Conservation (phyloP, 2,888 invertebrate genomes). For the Stegophylla sp. region DNA sequence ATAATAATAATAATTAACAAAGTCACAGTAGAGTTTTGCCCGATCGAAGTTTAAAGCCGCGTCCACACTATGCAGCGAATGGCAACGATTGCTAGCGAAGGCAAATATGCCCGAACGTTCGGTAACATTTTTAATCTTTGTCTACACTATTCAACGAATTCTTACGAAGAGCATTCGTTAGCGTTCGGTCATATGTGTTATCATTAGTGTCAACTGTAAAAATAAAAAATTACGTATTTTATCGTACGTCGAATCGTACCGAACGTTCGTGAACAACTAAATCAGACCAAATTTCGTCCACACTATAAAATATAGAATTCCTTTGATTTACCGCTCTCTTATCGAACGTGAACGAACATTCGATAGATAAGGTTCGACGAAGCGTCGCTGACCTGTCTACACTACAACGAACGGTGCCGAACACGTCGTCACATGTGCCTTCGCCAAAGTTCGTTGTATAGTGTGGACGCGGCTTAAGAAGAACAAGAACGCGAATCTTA, state of each 20-base stretch:
- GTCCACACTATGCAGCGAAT: too few species aligned
- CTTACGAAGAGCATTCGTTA: too few species aligned
- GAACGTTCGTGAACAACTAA: not conserved
- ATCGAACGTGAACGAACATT: slow-evolving; percentile 7
- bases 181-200: too few species aligned
- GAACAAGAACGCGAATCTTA: slow-evolving; percentile 69
- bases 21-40: too few species aligned
- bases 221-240: not conserved
- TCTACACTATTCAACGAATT: too few species aligned
- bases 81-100: too few species aligned
- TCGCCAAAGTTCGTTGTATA: not conserved
- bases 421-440: not conserved
- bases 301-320: not conserved
- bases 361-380: slow-evolving; percentile 6
- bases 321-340: not conserved
- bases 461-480: not conserved
- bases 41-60: slow-evolving; percentile 4
- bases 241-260: not conserved
- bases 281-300: not conserved
- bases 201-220: not conserved
- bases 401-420: not conserved
- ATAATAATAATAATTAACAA: slow-evolving; percentile 28
- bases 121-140: too few species aligned
- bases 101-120: too few species aligned
- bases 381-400: not conserved